These are phyloP conservation scores for Himalopsyche phryganea DNA, from an alignment of 1,140 invertebrate genomes.

Conservation along the genomic window DNA sequence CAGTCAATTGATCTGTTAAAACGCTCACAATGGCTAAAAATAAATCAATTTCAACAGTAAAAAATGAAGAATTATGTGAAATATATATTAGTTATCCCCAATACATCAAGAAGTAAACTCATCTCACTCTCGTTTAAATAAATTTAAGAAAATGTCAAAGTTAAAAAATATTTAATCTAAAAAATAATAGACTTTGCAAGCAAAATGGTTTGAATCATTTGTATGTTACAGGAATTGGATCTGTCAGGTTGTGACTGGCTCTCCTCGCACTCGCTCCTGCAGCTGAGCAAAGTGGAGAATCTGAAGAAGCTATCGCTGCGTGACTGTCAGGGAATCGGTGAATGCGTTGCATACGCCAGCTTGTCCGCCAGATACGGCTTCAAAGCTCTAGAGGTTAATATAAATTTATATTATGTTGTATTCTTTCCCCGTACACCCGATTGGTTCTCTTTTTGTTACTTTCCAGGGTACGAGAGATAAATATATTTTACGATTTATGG, in stretches of 20 bases:
- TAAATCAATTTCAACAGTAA: no score
- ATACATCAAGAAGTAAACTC: no score
- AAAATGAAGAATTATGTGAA: no score
- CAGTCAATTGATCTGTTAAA: no score
- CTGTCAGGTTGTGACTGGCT: conserved; percentile 69
- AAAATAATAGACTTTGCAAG: no score
- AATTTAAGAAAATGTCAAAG: no score
- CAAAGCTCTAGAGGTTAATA: conserved; percentile 23
- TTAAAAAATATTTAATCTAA: no score
- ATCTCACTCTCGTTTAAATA: no score
- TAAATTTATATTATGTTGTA: background rate
- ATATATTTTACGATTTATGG: background rate
- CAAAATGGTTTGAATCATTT: no score
- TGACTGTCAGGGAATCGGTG: conserved; percentile 60
- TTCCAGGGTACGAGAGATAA: background rate
- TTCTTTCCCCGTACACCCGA: conserved; percentile 1
- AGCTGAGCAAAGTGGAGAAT: conserved; percentile 63
- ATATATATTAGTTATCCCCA: no score
- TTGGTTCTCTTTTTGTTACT: background rate
- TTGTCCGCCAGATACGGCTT: conserved; percentile 72
- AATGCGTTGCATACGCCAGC: conserved; percentile 72
- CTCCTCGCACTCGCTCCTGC: conserved; percentile 63
- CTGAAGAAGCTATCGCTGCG: conserved; percentile 58
- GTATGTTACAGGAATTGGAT: conserved; percentile 55
- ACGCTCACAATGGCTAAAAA: no score